A percentile compares a stretch with the other conserved stretches of the same genome.
Evolutionary conservation across 2,797 vertebrate genomes (phyloP).

Genomic region (Anguilla pacifica): DNA sequence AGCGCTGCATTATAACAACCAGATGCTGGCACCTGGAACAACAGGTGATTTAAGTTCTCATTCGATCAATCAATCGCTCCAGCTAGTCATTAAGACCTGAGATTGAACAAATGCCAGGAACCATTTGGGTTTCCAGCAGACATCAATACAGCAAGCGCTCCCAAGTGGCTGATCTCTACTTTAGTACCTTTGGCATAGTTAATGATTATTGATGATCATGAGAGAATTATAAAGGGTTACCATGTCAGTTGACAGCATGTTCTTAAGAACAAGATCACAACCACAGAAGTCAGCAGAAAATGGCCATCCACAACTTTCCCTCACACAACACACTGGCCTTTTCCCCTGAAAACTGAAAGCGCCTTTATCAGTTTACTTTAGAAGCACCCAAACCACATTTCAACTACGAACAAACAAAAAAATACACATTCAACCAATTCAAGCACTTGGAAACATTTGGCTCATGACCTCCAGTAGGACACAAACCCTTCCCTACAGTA

Average conservation of each 20-base stretch:
- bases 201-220: not conserved
- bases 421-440: conserved; percentile 16
- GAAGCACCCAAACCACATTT: conserved; percentile 19
- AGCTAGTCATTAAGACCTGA: not conserved
- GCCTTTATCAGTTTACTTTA: not conserved
- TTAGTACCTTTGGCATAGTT: conserved; percentile 4
- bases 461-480: conserved; percentile 25
- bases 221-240: not conserved
- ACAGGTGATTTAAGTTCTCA: not conserved
- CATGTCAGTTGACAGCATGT: not conserved
- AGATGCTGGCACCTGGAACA: not conserved
- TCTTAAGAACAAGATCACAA: not conserved
- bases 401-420: not conserved
- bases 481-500: not conserved
- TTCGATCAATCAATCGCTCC: not conserved
- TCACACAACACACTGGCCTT: not conserved
- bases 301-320: not conserved
- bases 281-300: not conserved
- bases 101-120: not conserved
- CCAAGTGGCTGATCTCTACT: not conserved
- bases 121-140: not conserved
- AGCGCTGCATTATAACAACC: not conserved
- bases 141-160: conserved; percentile 1
- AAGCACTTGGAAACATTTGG: conserved; percentile 30
- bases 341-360: conserved; percentile 20